Evolutionary conservation across 1,140 invertebrate genomes (phyloP).

Genomic region (Pseudachorutes palmiensis): DNA sequence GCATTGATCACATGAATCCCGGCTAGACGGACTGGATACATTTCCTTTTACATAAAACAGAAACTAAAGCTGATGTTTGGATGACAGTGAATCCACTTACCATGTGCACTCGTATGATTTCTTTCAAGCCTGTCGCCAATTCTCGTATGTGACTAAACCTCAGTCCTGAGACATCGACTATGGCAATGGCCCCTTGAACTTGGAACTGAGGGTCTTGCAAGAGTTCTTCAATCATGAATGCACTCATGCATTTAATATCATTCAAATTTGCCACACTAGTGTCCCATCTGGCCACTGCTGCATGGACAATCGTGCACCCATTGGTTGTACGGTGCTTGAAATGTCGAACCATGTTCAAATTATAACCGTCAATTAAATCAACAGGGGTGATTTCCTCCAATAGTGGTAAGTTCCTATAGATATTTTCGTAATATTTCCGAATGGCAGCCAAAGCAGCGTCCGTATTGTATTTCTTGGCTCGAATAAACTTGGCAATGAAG

Average conservation of each 20-base stretch:
- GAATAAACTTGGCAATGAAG: slow-evolving; percentile 2
- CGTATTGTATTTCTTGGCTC: slow-evolving; percentile 2
- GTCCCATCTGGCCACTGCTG: not conserved
- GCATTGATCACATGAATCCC: not conserved
- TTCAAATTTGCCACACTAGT: not conserved
- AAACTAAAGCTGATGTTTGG: not conserved
- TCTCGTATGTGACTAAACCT: not conserved
- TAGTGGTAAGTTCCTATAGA: not conserved
- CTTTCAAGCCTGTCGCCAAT: not conserved
- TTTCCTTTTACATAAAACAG: not conserved
- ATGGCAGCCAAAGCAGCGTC: not conserved
- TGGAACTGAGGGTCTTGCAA: not conserved
- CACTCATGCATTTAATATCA: not conserved
- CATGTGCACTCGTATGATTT: not conserved
- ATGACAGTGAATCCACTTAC: not conserved
- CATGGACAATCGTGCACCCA: not conserved
- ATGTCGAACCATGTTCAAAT: not conserved
- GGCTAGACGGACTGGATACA: not conserved
- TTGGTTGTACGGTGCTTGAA: not conserved
- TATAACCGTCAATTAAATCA: not conserved
- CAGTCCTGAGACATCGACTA: not conserved
- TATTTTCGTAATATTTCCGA: slow-evolving; percentile 1
- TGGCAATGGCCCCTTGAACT: not conserved
- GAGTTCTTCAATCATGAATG: not conserved
- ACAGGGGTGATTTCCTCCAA: not conserved